These are phyloP conservation scores for Scolopax rusticola DNA, from an alignment of 2,797 vertebrate genomes.

Conservation along the genomic window DNA sequence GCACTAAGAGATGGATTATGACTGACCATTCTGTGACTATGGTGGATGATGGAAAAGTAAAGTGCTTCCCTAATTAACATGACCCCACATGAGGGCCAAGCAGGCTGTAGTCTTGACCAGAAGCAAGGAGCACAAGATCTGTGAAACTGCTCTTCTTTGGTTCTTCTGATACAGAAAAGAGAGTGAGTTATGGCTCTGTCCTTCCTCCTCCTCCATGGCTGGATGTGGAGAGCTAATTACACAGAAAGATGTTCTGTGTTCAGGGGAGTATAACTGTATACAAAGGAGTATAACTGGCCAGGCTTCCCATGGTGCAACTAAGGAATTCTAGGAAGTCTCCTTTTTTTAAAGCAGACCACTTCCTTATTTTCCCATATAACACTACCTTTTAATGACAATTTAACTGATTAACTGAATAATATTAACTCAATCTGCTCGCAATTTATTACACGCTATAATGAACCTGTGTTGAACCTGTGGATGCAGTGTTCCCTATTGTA, in stretches of 20 bases:
- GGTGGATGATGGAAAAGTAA: background rate
- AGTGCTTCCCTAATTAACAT: background rate
- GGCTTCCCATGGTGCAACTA: background rate
- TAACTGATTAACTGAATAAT: background rate
- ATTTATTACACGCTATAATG: background rate
- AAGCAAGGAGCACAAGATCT: background rate
- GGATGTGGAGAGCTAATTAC: background rate
- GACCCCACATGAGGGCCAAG: background rate
- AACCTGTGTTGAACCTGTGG: background rate
- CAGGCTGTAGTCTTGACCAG: background rate
- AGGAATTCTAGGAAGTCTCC: slow-evolving; percentile 35
- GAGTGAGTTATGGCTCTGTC: background rate
- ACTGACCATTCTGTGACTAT: background rate
- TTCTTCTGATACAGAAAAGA: background rate
- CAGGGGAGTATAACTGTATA: background rate
- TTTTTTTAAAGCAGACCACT: background rate
- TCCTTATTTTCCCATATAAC: background rate
- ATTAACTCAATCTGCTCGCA: background rate
- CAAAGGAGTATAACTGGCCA: background rate
- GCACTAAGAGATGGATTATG: background rate
- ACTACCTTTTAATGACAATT: background rate
- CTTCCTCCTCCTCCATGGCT: background rate
- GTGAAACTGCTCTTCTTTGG: background rate
- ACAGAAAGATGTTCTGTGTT: background rate
- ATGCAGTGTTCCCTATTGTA: background rate